Conservation (phyloP, 2,888 invertebrate species). For the Plemyria rubiginata region DNA sequence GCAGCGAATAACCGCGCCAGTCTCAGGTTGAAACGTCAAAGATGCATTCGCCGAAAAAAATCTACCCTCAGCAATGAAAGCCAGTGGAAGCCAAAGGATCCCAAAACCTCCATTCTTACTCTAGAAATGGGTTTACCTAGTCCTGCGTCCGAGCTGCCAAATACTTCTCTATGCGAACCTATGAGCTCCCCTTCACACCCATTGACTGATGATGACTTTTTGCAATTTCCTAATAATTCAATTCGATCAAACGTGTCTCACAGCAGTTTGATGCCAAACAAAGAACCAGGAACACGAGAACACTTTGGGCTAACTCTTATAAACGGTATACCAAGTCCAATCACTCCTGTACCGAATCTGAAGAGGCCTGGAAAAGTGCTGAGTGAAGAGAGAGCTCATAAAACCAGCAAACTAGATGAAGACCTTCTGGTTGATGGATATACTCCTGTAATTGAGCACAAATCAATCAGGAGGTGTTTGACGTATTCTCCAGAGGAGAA, state of each 20-base stretch:
- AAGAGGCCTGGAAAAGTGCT: constrained; percentile 73
- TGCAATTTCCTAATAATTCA: constrained; percentile 53
- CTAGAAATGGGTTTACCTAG: constrained; percentile 78
- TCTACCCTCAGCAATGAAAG: constrained; percentile 76
- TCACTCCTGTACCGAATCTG: constrained; percentile 72
- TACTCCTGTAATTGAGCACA: constrained; percentile 79
- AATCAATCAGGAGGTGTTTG: constrained; percentile 82
- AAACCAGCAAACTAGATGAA: constrained; percentile 81
- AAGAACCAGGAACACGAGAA: constrained; percentile 63
- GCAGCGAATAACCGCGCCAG: constrained; percentile 60
- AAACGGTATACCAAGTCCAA: constrained; percentile 82
- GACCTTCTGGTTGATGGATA: constrained; percentile 68
- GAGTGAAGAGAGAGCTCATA: constrained; percentile 76
- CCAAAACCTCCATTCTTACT: constrained; percentile 66
- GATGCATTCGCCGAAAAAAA: constrained; percentile 84
- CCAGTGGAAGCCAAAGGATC: constrained; percentile 57
- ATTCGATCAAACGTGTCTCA: constrained; percentile 70
- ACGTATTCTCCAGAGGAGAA: constrained; percentile 85
- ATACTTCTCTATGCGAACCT: constrained; percentile 67
- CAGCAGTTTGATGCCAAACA: constrained; percentile 71
- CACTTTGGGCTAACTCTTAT: constrained; percentile 77
- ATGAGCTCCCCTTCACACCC: constrained; percentile 59
- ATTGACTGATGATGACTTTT: constrained; percentile 47
- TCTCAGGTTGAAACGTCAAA: constrained; percentile 81
- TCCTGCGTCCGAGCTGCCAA: constrained; percentile 67